Conservation (phyloP, 2,888 invertebrate genomes). For the Zaprionus lineosus region DNA sequence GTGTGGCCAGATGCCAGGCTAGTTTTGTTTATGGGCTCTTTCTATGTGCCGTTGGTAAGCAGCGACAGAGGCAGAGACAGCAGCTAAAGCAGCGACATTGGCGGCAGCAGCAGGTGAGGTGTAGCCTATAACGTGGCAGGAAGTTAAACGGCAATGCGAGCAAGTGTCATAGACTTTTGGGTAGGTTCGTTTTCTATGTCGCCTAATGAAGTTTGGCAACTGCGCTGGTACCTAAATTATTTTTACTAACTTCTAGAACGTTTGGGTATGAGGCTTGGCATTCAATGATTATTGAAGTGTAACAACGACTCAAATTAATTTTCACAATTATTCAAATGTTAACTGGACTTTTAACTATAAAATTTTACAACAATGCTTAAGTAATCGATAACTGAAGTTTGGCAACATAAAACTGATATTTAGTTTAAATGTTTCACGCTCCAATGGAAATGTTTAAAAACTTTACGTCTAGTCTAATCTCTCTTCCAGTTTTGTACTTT, state of each 20-base stretch:
- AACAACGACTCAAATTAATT: too few species aligned
- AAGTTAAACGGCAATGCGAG: constrained; percentile 37
- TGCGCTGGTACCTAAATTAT: constrained; percentile 9
- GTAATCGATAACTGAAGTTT: too few species aligned
- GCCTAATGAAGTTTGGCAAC: constrained; percentile 38
- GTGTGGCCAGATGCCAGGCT: constrained; percentile 50
- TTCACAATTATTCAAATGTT: too few species aligned
- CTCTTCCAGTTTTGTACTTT: too few species aligned
- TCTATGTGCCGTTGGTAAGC: constrained; percentile 31
- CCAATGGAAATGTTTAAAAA: too few species aligned
- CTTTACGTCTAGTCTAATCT: too few species aligned
- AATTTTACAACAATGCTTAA: too few species aligned
- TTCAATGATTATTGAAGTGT: too few species aligned
- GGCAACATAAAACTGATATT: too few species aligned
- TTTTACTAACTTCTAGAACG: not conserved
- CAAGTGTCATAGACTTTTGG: constrained; percentile 43
- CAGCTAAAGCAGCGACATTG: too few species aligned
- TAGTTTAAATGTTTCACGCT: too few species aligned
- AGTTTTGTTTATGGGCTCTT: constrained; percentile 42
- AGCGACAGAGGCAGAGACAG: constrained; percentile 22
- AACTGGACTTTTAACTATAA: too few species aligned
- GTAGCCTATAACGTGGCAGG: constrained; percentile 22
- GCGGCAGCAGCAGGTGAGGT: constrained; percentile 19
- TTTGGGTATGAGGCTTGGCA: not conserved
- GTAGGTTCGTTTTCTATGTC: constrained; percentile 2